These are phyloP conservation scores for Macrotus californicus DNA, from an alignment of 2,113 vertebrate genomes.

Conservation along the genomic window DNA sequence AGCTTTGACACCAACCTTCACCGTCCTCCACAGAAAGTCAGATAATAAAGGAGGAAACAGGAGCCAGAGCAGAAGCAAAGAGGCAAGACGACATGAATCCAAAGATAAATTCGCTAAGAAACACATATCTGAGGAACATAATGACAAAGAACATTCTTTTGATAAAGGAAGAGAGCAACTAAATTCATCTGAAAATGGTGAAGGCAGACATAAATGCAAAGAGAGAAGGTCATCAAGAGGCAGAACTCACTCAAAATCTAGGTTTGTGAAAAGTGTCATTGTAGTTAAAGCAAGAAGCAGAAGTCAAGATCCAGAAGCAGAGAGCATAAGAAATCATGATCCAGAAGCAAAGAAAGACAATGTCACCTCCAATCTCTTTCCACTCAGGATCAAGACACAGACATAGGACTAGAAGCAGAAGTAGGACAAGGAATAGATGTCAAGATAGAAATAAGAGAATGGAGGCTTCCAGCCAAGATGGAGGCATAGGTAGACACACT, in stretches of 20 bases:
- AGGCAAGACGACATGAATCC: constrained; percentile 96
- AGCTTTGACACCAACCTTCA: too few species aligned
- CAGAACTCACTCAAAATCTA: constrained; percentile 91
- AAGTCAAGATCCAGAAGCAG: constrained; percentile 86
- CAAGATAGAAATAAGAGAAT: constrained; percentile 40
- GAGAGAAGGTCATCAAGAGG: constrained; percentile 89
- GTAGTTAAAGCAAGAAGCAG: constrained; percentile 91
- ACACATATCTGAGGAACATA: constrained; percentile 89
- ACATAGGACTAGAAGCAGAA: constrained; percentile 90
- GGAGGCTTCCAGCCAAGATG: too few species aligned
- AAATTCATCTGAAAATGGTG: constrained; percentile 90
- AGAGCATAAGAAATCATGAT: constrained; percentile 88
- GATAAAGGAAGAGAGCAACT: constrained; percentile 90
- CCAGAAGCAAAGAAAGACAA: constrained; percentile 91
- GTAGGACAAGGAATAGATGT: constrained; percentile 93
- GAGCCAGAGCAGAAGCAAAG: constrained; percentile 99
- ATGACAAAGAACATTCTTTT: constrained; percentile 85
- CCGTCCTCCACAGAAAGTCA: too few species aligned
- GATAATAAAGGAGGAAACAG: constrained; percentile 89
- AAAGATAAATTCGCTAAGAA: constrained; percentile 94
- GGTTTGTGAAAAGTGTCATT: constrained; percentile 93
- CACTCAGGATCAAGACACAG: constrained; percentile 91
- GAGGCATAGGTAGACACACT: too few species aligned
- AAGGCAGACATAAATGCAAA: constrained; percentile 93
- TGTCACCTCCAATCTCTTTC: constrained; percentile 88